phyloP scores from a whole-genome alignment of 2,888 invertebrate genomes.

The Trimorus sp. region DNA sequence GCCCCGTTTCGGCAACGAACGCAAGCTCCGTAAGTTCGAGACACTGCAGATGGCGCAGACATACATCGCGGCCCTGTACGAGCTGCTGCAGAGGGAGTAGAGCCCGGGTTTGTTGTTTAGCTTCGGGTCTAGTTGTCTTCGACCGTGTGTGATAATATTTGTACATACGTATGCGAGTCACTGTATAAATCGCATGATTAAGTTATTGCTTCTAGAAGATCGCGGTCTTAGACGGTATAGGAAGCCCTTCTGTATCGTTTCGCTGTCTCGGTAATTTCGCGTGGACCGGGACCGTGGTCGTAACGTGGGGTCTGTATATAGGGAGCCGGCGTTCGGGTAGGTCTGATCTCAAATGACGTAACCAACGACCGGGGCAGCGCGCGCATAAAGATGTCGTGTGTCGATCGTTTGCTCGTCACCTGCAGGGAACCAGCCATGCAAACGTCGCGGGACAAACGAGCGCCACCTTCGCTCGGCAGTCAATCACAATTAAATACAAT shows the following conservation, averaged over 20 bases:
- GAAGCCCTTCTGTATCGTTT: too few relatives aligned
- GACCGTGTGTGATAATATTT: slow-evolving; percentile 38
- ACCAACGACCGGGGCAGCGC: slow-evolving; percentile 22
- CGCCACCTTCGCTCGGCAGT: slow-evolving; percentile 78
- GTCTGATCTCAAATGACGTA: slow-evolving; percentile 53
- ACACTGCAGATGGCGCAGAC: slow-evolving; percentile 91
- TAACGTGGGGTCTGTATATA: slow-evolving; percentile 33
- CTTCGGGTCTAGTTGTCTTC: background rate
- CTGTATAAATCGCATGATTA: slow-evolving; percentile 37
- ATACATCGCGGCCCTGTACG: slow-evolving; percentile 87
- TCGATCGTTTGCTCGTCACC: slow-evolving; percentile 52
- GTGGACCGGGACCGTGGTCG: background rate
- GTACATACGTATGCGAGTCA: slow-evolving; percentile 31
- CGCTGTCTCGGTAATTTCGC: too few relatives aligned
- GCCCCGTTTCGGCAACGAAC: slow-evolving; percentile 87
- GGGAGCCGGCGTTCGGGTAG: slow-evolving; percentile 25
- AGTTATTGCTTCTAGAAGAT: slow-evolving; percentile 21
- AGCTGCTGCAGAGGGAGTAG: slow-evolving; percentile 73
- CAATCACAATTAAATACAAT: slow-evolving; percentile 81
- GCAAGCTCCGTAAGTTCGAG: slow-evolving; percentile 89
- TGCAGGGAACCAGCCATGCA: slow-evolving; percentile 63
- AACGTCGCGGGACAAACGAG: slow-evolving; percentile 75
- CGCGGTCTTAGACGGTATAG: too few relatives aligned
- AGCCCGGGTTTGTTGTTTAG: background rate
- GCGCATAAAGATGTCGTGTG: slow-evolving; percentile 41